Conservation (phyloP, 2,113 vertebrate species). For the Nansenia antarctica region DNA sequence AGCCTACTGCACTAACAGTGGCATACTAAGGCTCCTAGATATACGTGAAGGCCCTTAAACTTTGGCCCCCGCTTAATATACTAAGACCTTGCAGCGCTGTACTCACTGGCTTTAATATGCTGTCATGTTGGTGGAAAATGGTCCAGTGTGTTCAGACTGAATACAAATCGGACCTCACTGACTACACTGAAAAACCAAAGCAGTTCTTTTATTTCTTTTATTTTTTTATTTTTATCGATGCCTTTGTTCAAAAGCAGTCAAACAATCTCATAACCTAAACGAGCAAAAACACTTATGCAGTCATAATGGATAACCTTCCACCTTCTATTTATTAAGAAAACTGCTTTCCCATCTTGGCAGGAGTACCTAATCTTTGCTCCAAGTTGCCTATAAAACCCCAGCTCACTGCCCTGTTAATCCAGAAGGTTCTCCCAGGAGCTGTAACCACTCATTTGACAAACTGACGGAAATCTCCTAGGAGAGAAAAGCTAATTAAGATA, state of each 20-base stretch:
- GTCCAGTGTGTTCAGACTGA: background rate
- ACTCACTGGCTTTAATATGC: background rate
- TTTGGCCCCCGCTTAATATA: background rate
- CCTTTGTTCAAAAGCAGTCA: background rate
- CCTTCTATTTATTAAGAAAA: background rate
- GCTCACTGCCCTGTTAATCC: conserved; percentile 16
- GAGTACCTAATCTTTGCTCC: background rate
- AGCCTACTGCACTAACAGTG: no score
- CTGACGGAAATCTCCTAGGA: background rate
- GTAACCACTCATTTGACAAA: background rate
- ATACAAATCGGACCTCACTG: background rate
- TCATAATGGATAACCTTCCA: background rate
- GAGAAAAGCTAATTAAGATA: conserved; percentile 21
- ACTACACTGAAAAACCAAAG: background rate
- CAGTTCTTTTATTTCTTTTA: no score
- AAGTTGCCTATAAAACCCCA: background rate
- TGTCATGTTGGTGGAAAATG: background rate
- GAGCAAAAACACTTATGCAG: background rate
- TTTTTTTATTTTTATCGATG: no score
- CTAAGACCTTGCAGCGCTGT: background rate
- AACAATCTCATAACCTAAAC: background rate
- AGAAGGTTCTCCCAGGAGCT: background rate
- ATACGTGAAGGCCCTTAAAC: background rate
- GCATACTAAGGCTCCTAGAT: background rate
- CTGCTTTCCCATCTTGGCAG: background rate